A percentile compares a stretch with the other conserved stretches of the same genome.
These are phyloP conservation scores for Drosophila yooni DNA, from an alignment of 2,888 invertebrate species.

Conservation along the genomic window DNA sequence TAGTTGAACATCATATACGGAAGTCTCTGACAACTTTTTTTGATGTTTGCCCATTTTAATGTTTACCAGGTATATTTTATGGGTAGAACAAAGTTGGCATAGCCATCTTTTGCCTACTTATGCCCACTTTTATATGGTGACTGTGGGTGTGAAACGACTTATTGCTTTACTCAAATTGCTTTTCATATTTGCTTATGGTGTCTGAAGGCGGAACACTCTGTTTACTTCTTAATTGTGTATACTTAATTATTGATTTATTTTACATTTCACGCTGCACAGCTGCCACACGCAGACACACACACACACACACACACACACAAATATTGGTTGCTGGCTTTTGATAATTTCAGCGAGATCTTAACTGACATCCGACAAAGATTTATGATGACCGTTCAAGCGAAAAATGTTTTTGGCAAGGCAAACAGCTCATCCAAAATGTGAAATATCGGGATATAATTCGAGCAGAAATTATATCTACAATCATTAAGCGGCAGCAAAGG, in stretches of 20 bases:
- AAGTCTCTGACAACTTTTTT: background rate
- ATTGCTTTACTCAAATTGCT: conserved; percentile 3
- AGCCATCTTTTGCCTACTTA: background rate
- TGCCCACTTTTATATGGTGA: background rate
- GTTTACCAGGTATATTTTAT: background rate
- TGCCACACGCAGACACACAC: conserved; percentile 20
- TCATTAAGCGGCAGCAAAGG: conserved; percentile 13
- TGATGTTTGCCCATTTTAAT: background rate
- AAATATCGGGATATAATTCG: conserved; percentile 14
- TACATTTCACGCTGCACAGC: conserved; percentile 23
- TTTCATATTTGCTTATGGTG: background rate
- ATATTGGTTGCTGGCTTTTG: conserved; percentile 33
- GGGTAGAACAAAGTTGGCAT: background rate
- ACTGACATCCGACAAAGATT: conserved; percentile 53
- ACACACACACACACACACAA: conserved; percentile 3
- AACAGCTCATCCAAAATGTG: conserved; percentile 37
- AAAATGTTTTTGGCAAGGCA: conserved; percentile 49
- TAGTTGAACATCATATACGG: background rate
- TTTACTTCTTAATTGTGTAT: conserved; percentile 40
- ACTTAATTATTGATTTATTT: conserved; percentile 51
- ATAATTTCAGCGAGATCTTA: conserved; percentile 36
- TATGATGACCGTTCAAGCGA: conserved; percentile 60
- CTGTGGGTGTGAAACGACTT: background rate
- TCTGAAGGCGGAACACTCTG: conserved; percentile 12
- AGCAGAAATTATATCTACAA: conserved; percentile 46